Conservation (phyloP, 2,888 invertebrate genomes). For the Petrolisthes manimaculis region DNA sequence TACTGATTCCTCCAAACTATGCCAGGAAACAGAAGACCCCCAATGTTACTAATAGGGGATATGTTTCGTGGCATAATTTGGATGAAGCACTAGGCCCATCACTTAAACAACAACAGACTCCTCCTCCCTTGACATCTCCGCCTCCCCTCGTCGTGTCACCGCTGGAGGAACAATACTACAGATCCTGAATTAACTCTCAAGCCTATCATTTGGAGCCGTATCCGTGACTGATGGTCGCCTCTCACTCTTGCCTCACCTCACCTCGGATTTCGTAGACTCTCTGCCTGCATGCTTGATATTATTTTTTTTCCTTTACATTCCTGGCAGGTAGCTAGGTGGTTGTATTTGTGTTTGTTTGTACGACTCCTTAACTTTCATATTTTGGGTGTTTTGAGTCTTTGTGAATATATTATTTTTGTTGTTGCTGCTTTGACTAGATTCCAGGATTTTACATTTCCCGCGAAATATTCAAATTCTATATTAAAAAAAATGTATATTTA, state of each 20-base stretch:
- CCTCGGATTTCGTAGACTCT: background rate
- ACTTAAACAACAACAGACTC: too few species aligned
- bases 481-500: too few species aligned
- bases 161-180: background rate
- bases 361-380: background rate
- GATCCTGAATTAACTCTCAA: constrained; percentile 6
- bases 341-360: background rate
- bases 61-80: too few species aligned
- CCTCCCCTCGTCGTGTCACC: background rate
- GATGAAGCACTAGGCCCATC: too few species aligned
- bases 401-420: too few species aligned
- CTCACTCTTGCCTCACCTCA: background rate
- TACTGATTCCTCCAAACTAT: too few species aligned
- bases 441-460: too few species aligned
- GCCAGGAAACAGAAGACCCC: too few species aligned
- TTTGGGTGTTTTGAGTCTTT: background rate
- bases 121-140: background rate
- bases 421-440: too few species aligned
- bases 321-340: background rate
- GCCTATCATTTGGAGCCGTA: constrained; percentile 24
- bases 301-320: background rate
- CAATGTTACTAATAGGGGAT: too few species aligned
- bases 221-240: constrained; percentile 15
- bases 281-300: background rate
- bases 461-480: too few species aligned